A percentile compares a stretch with the other conserved stretches of the same genome.
These are phyloP conservation scores for Erebia palarica DNA, from an alignment of 2,888 invertebrate species.

Conservation along the genomic window DNA sequence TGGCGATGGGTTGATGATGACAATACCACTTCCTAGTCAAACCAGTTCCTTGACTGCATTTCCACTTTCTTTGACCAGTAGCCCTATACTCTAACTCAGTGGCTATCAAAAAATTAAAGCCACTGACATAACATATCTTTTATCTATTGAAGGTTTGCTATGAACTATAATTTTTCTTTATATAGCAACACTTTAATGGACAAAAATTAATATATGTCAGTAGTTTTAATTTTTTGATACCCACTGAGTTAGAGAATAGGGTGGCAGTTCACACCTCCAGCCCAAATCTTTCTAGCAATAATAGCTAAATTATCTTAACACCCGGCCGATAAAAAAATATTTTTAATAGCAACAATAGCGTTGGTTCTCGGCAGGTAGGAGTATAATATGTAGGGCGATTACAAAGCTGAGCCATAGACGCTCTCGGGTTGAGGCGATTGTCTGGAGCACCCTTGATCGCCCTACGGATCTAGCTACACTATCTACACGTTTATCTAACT, in stretches of 20 bases:
- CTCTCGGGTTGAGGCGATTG: slow-evolving; percentile 67
- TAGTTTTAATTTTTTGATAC: too few relatives aligned
- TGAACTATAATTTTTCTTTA: too few relatives aligned
- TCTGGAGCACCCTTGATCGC: slow-evolving; percentile 71
- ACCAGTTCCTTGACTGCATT: too few relatives aligned
- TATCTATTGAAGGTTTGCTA: too few relatives aligned
- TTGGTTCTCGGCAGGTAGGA: slow-evolving; percentile 36
- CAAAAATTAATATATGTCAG: too few relatives aligned
- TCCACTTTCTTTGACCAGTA: too few relatives aligned
- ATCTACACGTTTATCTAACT: slow-evolving; percentile 35
- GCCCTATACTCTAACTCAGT: not conserved
- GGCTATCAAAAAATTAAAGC: too few relatives aligned
- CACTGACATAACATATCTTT: too few relatives aligned
- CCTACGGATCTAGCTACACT: slow-evolving; percentile 45
- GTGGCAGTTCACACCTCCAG: not conserved
- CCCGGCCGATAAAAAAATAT: not conserved
- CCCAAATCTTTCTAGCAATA: not conserved
- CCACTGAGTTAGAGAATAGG: too few relatives aligned
- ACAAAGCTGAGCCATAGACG: slow-evolving; percentile 57
- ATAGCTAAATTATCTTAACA: not conserved
- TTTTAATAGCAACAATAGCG: slow-evolving; percentile 28
- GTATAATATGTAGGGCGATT: slow-evolving; percentile 50
- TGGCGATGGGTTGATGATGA: too few relatives aligned
- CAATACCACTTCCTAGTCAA: too few relatives aligned
- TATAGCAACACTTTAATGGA: too few relatives aligned